Evolutionary conservation across 1,140 invertebrate genomes (phyloP).

Genomic region (Fopius arisanus): DNA sequence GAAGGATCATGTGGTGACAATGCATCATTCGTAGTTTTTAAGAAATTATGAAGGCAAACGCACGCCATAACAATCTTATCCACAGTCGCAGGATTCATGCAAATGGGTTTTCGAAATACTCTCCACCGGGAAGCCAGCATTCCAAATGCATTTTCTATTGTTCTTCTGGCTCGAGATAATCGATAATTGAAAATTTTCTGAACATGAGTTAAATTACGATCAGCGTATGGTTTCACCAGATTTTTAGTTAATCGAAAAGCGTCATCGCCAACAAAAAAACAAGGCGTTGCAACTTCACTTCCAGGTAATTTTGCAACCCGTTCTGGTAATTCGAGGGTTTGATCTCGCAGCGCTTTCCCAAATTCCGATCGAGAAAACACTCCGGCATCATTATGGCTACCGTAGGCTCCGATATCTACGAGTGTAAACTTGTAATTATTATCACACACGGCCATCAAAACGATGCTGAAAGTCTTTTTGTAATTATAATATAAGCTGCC

Average conservation of each 20-base stretch:
- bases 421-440: constrained; percentile 59
- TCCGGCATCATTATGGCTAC: constrained; percentile 40
- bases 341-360: constrained; percentile 42
- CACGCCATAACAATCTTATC: constrained; percentile 39
- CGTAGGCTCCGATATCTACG: constrained; percentile 51
- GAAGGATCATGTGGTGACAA: not conserved
- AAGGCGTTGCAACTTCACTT: constrained; percentile 13
- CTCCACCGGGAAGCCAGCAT: constrained; percentile 57
- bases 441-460: constrained; percentile 61
- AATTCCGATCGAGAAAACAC: constrained; percentile 36
- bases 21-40: constrained; percentile 21
- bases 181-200: constrained; percentile 45
- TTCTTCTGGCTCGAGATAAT: constrained; percentile 46
- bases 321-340: constrained; percentile 37
- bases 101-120: constrained; percentile 53
- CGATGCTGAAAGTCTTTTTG: constrained; percentile 58
- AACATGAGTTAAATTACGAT: constrained; percentile 10
- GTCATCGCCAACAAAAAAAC: constrained; percentile 39
- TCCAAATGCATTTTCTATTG: constrained; percentile 66
- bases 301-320: not conserved
- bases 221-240: constrained; percentile 39
- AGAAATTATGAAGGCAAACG: constrained; percentile 51
- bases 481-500: constrained; percentile 62
- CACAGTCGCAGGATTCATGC: constrained; percentile 43
- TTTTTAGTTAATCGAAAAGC: constrained; percentile 35